Evolutionary conservation across 2,113 vertebrate genomes (phyloP).

Genomic region (Sardina pilchardus): DNA sequence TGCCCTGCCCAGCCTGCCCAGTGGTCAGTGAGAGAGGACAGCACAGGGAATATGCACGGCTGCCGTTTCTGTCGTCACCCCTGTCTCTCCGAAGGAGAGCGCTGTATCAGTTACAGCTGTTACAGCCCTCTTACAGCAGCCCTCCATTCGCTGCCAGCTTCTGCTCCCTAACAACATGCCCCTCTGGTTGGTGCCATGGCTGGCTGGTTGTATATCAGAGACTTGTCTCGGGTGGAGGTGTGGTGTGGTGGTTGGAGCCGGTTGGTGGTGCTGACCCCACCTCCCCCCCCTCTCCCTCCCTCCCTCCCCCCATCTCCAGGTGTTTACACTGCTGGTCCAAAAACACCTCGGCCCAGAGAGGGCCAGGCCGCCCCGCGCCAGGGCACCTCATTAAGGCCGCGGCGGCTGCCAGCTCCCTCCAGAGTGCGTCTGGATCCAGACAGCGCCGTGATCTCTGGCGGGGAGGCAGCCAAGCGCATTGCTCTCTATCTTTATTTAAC

Average conservation of each 20-base stretch:
- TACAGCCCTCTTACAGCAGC: background rate
- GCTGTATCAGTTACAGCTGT: background rate
- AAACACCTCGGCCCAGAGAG: background rate
- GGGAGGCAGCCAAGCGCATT: background rate
- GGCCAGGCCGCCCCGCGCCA: background rate
- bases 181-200: background rate
- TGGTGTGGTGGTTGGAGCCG: background rate
- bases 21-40: background rate
- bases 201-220: background rate
- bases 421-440: background rate
- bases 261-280: background rate
- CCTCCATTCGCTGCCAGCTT: background rate
- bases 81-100: background rate
- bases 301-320: background rate
- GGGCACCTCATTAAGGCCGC: constrained; percentile 4
- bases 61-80: no score
- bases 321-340: background rate
- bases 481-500: background rate
- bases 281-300: background rate
- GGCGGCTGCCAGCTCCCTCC: background rate
- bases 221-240: background rate
- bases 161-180: background rate
- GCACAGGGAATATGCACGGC: background rate
- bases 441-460: constrained; percentile 2
- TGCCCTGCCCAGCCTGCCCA: no score